Base-by-base conservation (phyloP, 2,888 invertebrate genomes). In the Dryomyza anilis region DNA sequence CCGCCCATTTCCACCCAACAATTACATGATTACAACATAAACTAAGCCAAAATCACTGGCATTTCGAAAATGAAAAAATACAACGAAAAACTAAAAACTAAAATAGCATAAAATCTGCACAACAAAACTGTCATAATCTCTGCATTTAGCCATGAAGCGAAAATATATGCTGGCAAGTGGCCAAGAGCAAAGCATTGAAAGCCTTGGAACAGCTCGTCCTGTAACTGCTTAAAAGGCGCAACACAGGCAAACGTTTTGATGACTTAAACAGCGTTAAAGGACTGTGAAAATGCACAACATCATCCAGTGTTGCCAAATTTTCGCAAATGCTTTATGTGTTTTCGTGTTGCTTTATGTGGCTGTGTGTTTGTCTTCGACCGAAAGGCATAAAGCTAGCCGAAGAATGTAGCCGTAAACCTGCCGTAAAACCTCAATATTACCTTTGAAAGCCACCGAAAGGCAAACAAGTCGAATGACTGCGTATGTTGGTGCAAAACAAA, bases 251-350 rank as follows among this genome's bases (percentile, higher is more conserved):
- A 33, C 46, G 7, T 33, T 58, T 46, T 59, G 59, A 30, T 48
- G 59, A 48, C 59, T 59, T 59, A 59, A 59, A 46, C 48, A 59
- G 59, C 59, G 59, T 46, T 48, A 59, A 59, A 59, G 33, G 21
- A 21, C 33, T 30, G n/a, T 27, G 58, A 45, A 14, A n/a, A n/a
- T n/a, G n/a, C 25, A 10, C 48, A 60, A 60, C 55, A 64, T 45
- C 63, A 65, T 48, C 50, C 43, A 53, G 67, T 50, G 48, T 50
- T 63, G 69, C 67, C 68, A 63, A 70, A 66, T 72, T 71, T 64
- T 60, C 55, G 57, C 65, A 69, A 74, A 73, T 72, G 74, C 72
- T 71, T 72, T 74, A 75, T 43, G 43, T 16, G 8, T 6, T 1
- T 43, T 4, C n/a, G 36, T 21, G 25, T 29, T n/a, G 21, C 33